phyloP scores from a whole-genome alignment of 23 tunicate genomes.

The Botrylloides violaceus region DNA sequence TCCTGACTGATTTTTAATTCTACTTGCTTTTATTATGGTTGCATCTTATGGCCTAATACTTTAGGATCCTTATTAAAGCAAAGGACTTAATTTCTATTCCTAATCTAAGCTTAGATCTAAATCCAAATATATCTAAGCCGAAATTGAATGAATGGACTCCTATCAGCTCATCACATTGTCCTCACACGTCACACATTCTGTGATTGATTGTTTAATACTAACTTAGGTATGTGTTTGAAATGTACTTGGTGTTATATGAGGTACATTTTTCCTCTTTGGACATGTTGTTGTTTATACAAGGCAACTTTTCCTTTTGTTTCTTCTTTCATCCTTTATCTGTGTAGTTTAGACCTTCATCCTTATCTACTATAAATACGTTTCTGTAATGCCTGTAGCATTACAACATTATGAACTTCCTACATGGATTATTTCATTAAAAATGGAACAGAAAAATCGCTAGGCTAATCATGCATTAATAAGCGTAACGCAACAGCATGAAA shows the following conservation, averaged over 20 bases:
- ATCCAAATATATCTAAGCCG: too few relatives aligned
- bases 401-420: not conserved
- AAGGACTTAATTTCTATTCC: too few relatives aligned
- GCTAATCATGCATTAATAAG: not conserved
- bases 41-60: too few relatives aligned
- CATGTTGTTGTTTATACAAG: conserved; percentile 1
- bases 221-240: not conserved
- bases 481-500: not conserved
- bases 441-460: not conserved
- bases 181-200: too few relatives aligned
- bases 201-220: not conserved
- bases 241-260: not conserved
- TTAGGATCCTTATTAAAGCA: too few relatives aligned
- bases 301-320: not conserved
- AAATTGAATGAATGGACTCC: too few relatives aligned
- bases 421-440: not conserved
- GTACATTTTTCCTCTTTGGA: not conserved
- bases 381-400: not conserved
- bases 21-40: too few relatives aligned
- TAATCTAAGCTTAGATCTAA: too few relatives aligned
- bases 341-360: not conserved
- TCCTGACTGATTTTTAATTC: too few relatives aligned
- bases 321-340: not conserved
- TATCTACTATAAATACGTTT: not conserved
- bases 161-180: too few relatives aligned